Evolutionary conservation across 1,140 invertebrate genomes (phyloP).

Genomic region (Callitettix versicolor): DNA sequence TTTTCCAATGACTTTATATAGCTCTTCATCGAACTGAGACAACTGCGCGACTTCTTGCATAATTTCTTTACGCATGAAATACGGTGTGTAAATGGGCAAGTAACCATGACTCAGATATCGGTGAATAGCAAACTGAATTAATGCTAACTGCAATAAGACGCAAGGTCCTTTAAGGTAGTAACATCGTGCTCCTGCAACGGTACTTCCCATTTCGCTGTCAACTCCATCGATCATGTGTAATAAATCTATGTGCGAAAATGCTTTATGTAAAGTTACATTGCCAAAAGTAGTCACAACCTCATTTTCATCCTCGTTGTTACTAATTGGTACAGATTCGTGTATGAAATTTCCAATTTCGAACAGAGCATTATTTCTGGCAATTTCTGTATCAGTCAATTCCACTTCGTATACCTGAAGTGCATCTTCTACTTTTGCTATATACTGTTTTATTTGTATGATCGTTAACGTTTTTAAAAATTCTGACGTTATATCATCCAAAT

Average conservation of each 20-base stretch:
- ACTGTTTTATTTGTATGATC: constrained; percentile 79
- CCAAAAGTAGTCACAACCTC: constrained; percentile 81
- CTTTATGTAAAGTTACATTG: constrained; percentile 68
- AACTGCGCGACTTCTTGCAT: constrained; percentile 99
- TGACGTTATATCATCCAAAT: constrained; percentile 55
- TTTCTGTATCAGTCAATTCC: constrained; percentile 55
- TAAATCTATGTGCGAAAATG: constrained; percentile 93
- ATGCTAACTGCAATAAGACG: constrained; percentile 90
- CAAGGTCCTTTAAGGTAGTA: constrained; percentile 84
- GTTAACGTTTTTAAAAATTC: constrained; percentile 67
- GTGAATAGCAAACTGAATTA: constrained; percentile 77
- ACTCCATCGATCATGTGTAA: constrained; percentile 98
- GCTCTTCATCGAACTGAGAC: constrained; percentile 97
- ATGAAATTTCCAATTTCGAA: constrained; percentile 91
- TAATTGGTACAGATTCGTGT: constrained; percentile 84
- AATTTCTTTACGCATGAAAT: constrained; percentile 97
- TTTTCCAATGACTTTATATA: constrained; percentile 96
- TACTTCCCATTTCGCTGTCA: constrained; percentile 84
- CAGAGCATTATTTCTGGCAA: constrained; percentile 66
- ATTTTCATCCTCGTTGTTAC: constrained; percentile 82
- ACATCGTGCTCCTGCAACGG: constrained; percentile 85
- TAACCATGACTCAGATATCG: constrained; percentile 71
- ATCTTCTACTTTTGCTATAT: constrained; percentile 71
- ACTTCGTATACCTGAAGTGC: constrained; percentile 64
- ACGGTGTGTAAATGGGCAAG: constrained; percentile 89